These are phyloP conservation scores for Corythoichthys haematopterus DNA, from an alignment of 2,113 vertebrate species.

Conservation along the genomic window DNA sequence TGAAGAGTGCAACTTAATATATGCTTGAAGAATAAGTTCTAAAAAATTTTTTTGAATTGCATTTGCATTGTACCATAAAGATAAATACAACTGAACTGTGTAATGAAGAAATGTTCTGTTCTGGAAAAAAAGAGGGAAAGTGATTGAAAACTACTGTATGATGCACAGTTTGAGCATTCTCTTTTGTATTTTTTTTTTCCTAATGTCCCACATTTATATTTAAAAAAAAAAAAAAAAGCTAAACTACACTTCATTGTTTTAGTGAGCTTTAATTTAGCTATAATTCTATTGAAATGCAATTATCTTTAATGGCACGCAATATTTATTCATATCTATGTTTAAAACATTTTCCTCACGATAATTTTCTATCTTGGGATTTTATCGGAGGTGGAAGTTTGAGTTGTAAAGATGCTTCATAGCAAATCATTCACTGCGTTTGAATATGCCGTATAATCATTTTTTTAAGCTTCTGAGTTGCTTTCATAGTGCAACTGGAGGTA, in stretches of 20 bases:
- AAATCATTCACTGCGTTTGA: slow-evolving; percentile 50
- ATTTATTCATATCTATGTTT: slow-evolving; percentile 48
- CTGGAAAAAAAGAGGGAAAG: background rate
- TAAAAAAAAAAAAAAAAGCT: too few species aligned
- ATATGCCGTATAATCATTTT: slow-evolving; percentile 50
- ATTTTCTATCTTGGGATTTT: slow-evolving; percentile 54
- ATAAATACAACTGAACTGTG: background rate
- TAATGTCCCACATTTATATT: too few species aligned
- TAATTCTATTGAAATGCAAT: slow-evolving; percentile 25
- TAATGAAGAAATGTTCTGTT: background rate
- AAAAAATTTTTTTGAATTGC: background rate
- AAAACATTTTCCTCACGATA: slow-evolving; percentile 51
- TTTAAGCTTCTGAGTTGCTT: slow-evolving; percentile 39
- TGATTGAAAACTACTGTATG: background rate
- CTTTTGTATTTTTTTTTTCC: background rate
- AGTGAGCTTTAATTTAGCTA: slow-evolving; percentile 30
- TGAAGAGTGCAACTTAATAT: background rate
- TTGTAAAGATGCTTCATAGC: slow-evolving; percentile 45
- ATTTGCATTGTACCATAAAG: background rate
- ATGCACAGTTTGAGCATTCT: background rate
- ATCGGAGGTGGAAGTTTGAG: background rate
- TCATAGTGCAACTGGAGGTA: slow-evolving; percentile 48
- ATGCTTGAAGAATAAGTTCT: background rate
- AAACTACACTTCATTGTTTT: slow-evolving; percentile 34
- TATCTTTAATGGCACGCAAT: slow-evolving; percentile 38